Evolutionary conservation across 1,140 invertebrate species (phyloP), one percentile per base, ranked within the genome.

Genomic region (Lethrus apterus): DNA sequence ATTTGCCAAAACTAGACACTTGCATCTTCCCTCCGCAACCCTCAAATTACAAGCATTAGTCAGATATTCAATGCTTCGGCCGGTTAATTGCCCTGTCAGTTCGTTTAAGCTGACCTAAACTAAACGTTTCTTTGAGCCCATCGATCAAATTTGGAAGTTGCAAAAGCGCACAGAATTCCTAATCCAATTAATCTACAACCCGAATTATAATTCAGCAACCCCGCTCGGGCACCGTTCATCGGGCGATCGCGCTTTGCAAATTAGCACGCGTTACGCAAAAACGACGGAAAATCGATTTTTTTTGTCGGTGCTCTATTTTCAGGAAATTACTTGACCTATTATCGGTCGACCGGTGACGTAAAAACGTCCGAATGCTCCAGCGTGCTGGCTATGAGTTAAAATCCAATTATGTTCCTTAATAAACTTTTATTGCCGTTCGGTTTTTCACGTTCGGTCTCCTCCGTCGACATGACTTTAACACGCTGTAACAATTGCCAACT

Each of bases 31-130:
- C 33, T 8, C 13, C 35, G 20, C 44, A 45, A 30, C 29, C 33
- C 44, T 45, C 31, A 45, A 45, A 45, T 45, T 45, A 45, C 44
- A 26, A 45, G 33, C 44, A 45, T 45, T 45, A 45, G 29, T 45
- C 44, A 45, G 44, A 45, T 45, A 35, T 45, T 45, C 44, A 31
- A 45, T 34, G 24, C 44, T n/a, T 23, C 31, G 31, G 35, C 35
- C 35, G 24, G 35, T 38, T 38, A 38, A 38, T 38, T 38, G 35
- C 35, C 35, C 24, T 38, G 35, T 38, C 35, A 38, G 35, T 38
- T 38, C 20, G 35, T 38, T 38, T 38, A 38, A 38, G 35, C 35
- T 38, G 35, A 38, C 35, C 35, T 38, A 38, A 38, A 38, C 35
- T 23, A 38, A 38, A 38, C 35, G 35, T 38, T 38, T 38, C 35